Base-by-base conservation (phyloP, 2,113 vertebrate species). In the Sceloporus undulatus region DNA sequence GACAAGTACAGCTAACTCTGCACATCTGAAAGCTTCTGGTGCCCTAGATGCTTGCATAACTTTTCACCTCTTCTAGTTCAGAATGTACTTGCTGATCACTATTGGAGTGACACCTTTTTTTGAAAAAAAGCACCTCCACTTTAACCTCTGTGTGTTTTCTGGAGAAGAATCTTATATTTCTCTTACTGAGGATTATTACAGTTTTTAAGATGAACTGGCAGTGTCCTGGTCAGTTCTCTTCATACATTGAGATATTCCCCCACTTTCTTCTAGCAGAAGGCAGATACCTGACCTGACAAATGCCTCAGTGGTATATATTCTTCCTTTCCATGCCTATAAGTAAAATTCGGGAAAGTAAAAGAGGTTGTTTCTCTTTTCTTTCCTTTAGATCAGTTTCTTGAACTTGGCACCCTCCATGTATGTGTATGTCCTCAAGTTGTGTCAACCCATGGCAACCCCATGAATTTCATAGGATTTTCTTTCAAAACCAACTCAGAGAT, bases 1-100 rank as follows among this genome's bases (percentile, higher is more conserved):
- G 78, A 81, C 85, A 87, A 81, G 85, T 73, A 87, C 78, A 87
- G 78, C 52, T 81, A 81, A 59, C 78, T 1, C 7, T 80, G 85
- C 85, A 87, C 66, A 71, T 74, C 13, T 82, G 5, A 21, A 74
- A 79, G 4, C 42, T 89, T 89, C 75, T 40, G 80, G 29, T 90
- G 84, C 56, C 10, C 29, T 90, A 27, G 70, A 40, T 77, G 2
- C 90, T 86, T 54, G 14, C 79, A 19, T 0, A 2, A 79, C 34
- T 92, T 56, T 9, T 0, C 0, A 76, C 54, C 0, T 11, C 9
- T 80, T 40, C 9, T 2, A 1, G 27, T 59, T 29, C 29, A 38
- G 21, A 54, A 16, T 21, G 48, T 71, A 71, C 9, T 74, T 54
- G 27, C 19, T 80, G 78, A 7, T 14, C 48, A 23, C 19, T 34